Evolutionary conservation across 2,888 invertebrate genomes (phyloP).

Genomic region (Cryptocheilus praepositus): DNA sequence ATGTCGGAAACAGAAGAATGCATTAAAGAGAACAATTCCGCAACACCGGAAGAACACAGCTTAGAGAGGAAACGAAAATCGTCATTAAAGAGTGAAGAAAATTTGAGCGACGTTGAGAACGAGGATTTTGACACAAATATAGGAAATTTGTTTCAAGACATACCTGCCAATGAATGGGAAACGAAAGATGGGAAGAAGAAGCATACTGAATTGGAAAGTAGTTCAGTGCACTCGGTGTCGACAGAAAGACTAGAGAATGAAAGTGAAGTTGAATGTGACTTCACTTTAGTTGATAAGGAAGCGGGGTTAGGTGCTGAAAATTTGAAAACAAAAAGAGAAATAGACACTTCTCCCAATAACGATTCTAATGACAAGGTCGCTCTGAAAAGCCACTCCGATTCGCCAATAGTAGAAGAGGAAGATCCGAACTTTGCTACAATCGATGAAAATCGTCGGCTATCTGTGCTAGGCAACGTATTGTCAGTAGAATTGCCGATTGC

Average conservation of each 20-base stretch:
- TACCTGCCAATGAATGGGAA: slow-evolving; percentile 59
- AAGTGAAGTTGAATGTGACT: slow-evolving; percentile 48
- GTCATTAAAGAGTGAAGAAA: slow-evolving; percentile 16
- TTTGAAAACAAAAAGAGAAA: slow-evolving; percentile 22
- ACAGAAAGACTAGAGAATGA: slow-evolving; percentile 42
- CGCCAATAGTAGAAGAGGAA: slow-evolving; percentile 7
- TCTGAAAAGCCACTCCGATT: slow-evolving; percentile 27
- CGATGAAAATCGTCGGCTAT: too few species aligned
- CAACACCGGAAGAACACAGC: neutral
- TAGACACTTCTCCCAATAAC: slow-evolving; percentile 35
- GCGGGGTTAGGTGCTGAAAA: slow-evolving; percentile 33
- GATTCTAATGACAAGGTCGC: slow-evolving; percentile 58
- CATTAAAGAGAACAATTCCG: neutral
- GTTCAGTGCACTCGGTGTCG: slow-evolving; percentile 33
- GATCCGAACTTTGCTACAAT: too few species aligned
- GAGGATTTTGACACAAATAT: slow-evolving; percentile 37
- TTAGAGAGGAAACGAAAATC: neutral
- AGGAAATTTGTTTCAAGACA: slow-evolving; percentile 57
- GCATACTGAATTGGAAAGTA: slow-evolving; percentile 17
- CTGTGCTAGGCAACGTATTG: too few species aligned
- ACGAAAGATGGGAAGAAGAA: neutral
- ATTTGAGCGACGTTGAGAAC: slow-evolving; percentile 25
- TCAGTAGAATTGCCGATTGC: too few species aligned
- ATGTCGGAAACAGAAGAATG: slow-evolving; percentile 10
- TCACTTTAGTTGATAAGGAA: slow-evolving; percentile 47